Percentiles rank a stretch among this genome's conserved stretches.
These are phyloP conservation scores for Notoglanidium macrostoma DNA, from an alignment of 2,797 vertebrate species.

Conservation along the genomic window DNA sequence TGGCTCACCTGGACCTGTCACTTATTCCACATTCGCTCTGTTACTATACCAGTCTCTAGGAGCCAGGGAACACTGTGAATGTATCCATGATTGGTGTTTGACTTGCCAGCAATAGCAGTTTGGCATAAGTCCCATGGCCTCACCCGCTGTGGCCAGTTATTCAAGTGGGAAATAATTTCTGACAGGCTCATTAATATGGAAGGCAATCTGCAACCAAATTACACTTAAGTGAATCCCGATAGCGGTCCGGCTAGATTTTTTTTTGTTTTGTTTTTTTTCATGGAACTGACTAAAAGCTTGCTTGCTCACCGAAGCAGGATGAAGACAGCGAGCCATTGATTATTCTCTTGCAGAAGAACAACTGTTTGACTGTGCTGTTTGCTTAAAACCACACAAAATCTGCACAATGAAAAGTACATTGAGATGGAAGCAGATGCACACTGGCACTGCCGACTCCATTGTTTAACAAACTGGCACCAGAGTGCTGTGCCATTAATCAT, in stretches of 20 bases:
- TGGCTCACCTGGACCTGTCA: neutral
- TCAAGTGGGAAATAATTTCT: conserved; percentile 47
- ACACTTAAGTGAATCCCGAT: conserved; percentile 1
- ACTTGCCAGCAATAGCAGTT: conserved; percentile 30
- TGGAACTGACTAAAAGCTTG: neutral
- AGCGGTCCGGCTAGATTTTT: neutral
- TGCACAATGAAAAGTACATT: conserved; percentile 9
- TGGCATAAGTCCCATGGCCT: conserved; percentile 29
- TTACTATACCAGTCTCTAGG: neutral
- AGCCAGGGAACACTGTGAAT: neutral
- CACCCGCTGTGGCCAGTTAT: conserved; percentile 32
- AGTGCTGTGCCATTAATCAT: neutral
- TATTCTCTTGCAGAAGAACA: conserved; percentile 11
- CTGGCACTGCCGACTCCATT: conserved; percentile 15
- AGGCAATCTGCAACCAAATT: conserved; percentile 46
- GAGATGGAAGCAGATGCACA: conserved; percentile 3
- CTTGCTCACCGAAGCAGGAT: neutral
- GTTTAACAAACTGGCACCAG: neutral
- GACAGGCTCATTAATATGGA: conserved; percentile 52
- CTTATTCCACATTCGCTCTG: neutral
- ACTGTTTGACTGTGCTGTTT: conserved; percentile 12
- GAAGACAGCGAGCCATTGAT: conserved; percentile 29
- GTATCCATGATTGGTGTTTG: conserved; percentile 15
- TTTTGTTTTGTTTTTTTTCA: neutral
- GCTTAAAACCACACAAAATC: conserved; percentile 17